Percentiles rank a stretch among this genome's conserved stretches.
These are phyloP conservation scores for Drosophila anceps DNA, from an alignment of 2,888 invertebrate genomes.

Conservation along the genomic window DNA sequence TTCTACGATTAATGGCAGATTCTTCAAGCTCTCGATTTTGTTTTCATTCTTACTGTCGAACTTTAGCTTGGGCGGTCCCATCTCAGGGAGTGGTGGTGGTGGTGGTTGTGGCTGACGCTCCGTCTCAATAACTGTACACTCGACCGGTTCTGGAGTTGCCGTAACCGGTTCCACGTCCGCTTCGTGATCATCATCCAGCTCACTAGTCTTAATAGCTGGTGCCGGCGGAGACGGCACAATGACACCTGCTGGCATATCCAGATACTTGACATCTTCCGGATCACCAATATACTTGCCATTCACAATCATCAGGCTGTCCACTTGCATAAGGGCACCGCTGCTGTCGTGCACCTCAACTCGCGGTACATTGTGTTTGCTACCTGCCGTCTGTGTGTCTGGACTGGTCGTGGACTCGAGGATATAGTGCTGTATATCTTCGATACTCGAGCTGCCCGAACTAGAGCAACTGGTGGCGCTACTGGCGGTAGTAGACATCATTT, in stretches of 20 bases:
- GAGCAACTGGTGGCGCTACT: constrained; percentile 78
- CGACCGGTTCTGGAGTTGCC: constrained; percentile 81
- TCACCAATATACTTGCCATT: constrained; percentile 85
- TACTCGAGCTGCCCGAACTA: constrained; percentile 86
- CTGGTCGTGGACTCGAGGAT: constrained; percentile 85
- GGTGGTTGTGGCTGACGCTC: constrained; percentile 24
- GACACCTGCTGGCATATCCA: constrained; percentile 85
- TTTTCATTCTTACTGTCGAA: constrained; percentile 85
- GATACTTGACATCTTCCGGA: constrained; percentile 84
- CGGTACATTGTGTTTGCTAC: constrained; percentile 86
- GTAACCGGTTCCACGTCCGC: constrained; percentile 78
- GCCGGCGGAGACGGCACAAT: constrained; percentile 77
- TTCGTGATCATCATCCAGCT: constrained; percentile 69
- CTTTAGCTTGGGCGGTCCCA: constrained; percentile 78
- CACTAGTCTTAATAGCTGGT: constrained; percentile 65
- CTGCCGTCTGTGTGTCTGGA: constrained; percentile 84
- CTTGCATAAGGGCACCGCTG: constrained; percentile 88
- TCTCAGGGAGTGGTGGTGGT: constrained; percentile 74
- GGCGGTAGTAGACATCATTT: constrained; percentile 83
- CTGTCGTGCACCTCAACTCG: constrained; percentile 91
- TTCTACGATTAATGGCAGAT: constrained; percentile 84
- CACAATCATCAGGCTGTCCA: constrained; percentile 87
- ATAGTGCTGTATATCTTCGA: constrained; percentile 85
- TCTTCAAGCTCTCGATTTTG: constrained; percentile 85
- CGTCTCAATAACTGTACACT: constrained; percentile 79